These are phyloP conservation scores for Monarcha castaneiventris DNA, from an alignment of 2,113 vertebrate species.

Conservation along the genomic window DNA sequence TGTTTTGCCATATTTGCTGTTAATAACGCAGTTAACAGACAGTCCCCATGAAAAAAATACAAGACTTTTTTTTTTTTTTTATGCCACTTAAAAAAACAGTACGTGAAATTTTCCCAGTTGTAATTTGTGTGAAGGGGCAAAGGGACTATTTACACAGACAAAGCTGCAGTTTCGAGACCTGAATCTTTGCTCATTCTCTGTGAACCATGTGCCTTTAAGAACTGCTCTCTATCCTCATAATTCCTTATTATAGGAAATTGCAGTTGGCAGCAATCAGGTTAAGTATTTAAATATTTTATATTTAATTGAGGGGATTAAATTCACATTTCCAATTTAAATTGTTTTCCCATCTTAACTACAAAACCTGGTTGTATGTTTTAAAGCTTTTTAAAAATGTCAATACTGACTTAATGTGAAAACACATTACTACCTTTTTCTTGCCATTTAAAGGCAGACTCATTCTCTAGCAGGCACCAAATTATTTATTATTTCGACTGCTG, in stretches of 20 bases:
- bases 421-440: not conserved
- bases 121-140: not conserved
- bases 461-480: not conserved
- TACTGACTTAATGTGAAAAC: not conserved
- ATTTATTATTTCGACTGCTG: not conserved
- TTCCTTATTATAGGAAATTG: conserved; percentile 41
- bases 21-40: not conserved
- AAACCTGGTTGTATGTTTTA: not conserved
- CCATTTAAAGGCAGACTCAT: not conserved
- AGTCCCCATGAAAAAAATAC: not conserved
- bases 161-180: not conserved
- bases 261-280: conserved; percentile 40
- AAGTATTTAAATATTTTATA: conserved; percentile 38
- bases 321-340: conserved; percentile 35
- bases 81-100: not conserved
- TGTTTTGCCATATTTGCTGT: not conserved
- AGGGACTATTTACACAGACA: not conserved
- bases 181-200: not conserved
- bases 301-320: conserved; percentile 37
- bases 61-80: not conserved
- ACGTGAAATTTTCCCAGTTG: not conserved
- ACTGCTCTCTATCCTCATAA: not conserved
- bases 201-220: conserved; percentile 1
- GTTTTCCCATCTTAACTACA: conserved; percentile 31
- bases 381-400: not conserved